Percentiles rank a stretch among this genome's conserved stretches.
phyloP scores from a whole-genome alignment of 2,888 invertebrate species.

The Vandiemenella viatica region DNA sequence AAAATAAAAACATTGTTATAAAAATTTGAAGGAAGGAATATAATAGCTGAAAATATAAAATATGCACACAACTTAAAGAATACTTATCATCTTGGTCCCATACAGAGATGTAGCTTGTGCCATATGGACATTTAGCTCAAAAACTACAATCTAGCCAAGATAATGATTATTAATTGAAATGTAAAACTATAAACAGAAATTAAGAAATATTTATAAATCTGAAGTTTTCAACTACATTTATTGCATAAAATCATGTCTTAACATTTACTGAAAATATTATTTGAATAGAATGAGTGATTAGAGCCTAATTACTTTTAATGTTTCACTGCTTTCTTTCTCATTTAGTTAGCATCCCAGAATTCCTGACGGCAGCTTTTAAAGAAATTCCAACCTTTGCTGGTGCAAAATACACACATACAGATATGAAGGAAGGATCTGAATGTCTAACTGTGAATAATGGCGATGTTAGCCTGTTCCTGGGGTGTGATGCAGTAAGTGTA shows the following conservation, averaged over 20 bases:
- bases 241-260: background rate
- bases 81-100: too few species aligned
- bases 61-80: too few species aligned
- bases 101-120: too few species aligned
- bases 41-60: too few species aligned
- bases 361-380: slow-evolving; percentile 43
- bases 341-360: slow-evolving; percentile 62
- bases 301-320: background rate
- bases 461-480: slow-evolving; percentile 47
- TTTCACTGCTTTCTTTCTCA: slow-evolving; percentile 20
- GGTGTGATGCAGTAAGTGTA: slow-evolving; percentile 48
- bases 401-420: slow-evolving; percentile 65
- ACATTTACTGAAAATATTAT: background rate
- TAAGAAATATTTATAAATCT: background rate
- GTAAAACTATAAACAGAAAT: too few species aligned
- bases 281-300: background rate
- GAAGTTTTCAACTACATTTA: background rate
- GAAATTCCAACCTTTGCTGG: slow-evolving; percentile 61
- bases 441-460: slow-evolving; percentile 36
- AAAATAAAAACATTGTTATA: too few species aligned
- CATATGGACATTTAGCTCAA: too few species aligned
- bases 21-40: too few species aligned
- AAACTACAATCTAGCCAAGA: too few species aligned
- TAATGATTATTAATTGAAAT: too few species aligned
- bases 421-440: slow-evolving; percentile 49